Evolutionary conservation across 2,113 vertebrate species (phyloP).

Genomic region (Butastur rufipennis): DNA sequence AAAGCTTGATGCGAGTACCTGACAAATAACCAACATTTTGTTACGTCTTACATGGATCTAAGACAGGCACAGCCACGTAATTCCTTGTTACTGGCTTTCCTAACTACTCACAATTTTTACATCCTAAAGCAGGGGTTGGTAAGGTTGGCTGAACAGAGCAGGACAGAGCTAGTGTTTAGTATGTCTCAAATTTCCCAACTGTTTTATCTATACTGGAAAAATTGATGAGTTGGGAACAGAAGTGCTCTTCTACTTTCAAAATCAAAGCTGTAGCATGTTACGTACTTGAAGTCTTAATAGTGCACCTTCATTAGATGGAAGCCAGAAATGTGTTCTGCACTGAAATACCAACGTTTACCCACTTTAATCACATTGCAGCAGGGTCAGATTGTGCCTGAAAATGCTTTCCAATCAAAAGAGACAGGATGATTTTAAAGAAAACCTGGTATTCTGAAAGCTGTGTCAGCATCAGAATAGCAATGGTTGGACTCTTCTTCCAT

Average conservation of each 20-base stretch:
- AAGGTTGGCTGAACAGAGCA: not conserved
- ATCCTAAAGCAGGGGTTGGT: not conserved
- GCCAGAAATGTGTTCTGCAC: not conserved
- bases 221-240: not conserved
- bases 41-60: not conserved
- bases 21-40: not conserved
- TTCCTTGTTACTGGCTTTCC: not conserved
- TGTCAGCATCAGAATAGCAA: not conserved
- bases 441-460: not conserved
- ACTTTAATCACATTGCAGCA: not conserved
- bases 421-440: not conserved
- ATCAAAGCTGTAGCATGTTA: not conserved
- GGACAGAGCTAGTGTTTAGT: not conserved
- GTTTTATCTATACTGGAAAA: not conserved
- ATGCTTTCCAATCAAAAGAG: not conserved
- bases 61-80: fast-evolving
- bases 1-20: not conserved
- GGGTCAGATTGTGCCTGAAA: not conserved
- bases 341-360: not conserved
- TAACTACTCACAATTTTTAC: not conserved
- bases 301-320: not conserved
- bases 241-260: not conserved
- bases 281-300: not conserved
- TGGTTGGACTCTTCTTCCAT: not conserved
- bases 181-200: not conserved